Conservation (phyloP, 2,113 vertebrate genomes). For the Perca fluviatilis region DNA sequence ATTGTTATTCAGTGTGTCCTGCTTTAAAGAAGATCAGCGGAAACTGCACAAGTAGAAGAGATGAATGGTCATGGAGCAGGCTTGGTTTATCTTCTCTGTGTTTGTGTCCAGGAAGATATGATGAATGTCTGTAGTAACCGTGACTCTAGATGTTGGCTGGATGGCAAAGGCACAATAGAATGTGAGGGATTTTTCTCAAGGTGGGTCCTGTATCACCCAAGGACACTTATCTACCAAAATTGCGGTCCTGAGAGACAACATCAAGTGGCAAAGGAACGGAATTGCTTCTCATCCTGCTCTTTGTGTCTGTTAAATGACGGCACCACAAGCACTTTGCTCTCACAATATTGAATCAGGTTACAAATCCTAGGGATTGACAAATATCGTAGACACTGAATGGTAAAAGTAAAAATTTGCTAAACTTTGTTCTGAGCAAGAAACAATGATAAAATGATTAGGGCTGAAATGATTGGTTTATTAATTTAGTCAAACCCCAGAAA, state of each 20-base stretch:
- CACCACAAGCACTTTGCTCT: slow-evolving; percentile 48
- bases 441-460: neutral
- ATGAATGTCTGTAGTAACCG: slow-evolving; percentile 56
- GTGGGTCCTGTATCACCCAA: slow-evolving; percentile 54
- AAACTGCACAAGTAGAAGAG: slow-evolving; percentile 41
- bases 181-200: slow-evolving; percentile 58
- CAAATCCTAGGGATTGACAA: slow-evolving; percentile 28
- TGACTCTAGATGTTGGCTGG: slow-evolving; percentile 47
- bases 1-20: slow-evolving; percentile 36
- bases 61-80: slow-evolving; percentile 40
- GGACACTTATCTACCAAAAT: slow-evolving; percentile 68
- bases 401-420: slow-evolving; percentile 20
- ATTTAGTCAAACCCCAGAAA: neutral
- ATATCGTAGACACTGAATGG: neutral
- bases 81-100: slow-evolving; percentile 47
- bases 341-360: slow-evolving; percentile 59
- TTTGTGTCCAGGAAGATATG: slow-evolving; percentile 56
- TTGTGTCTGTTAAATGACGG: slow-evolving; percentile 73
- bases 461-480: neutral
- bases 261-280: slow-evolving; percentile 41
- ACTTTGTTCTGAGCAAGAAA: neutral
- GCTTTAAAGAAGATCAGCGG: slow-evolving; percentile 48
- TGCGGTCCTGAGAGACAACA: slow-evolving; percentile 63
- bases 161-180: slow-evolving; percentile 55
- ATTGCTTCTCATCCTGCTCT: slow-evolving; percentile 62